Evolutionary conservation across 1,140 invertebrate genomes (phyloP).

Genomic region (Pseudomyrmex dendroicus): DNA sequence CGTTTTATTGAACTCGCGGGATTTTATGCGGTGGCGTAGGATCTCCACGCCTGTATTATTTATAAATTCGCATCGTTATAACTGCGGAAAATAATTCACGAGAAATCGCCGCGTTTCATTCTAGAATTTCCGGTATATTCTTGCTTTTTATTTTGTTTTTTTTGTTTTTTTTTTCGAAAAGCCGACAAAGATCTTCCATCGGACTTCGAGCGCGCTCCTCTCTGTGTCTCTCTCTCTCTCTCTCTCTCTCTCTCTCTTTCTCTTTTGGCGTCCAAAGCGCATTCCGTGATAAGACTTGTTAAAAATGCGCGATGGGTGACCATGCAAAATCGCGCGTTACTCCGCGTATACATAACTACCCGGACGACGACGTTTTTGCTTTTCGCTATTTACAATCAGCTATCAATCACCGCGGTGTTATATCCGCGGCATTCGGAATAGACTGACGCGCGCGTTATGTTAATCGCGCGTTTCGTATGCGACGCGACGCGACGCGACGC

Average conservation of each 20-base stretch:
- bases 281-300: conserved; percentile 43
- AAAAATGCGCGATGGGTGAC: conserved; percentile 48
- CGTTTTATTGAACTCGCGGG: conserved; percentile 62
- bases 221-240: too few relatives aligned
- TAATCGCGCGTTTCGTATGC: conserved; percentile 76
- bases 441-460: conserved; percentile 65
- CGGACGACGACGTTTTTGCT: conserved; percentile 29
- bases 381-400: conserved; percentile 63
- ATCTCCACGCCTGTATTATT: background rate
- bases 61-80: conserved; percentile 11
- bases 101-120: background rate
- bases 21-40: conserved; percentile 54
- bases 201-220: too few relatives aligned
- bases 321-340: conserved; percentile 38
- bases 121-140: too few relatives aligned
- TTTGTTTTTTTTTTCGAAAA: too few relatives aligned
- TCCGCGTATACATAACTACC: background rate
- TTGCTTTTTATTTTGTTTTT: too few relatives aligned
- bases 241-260: conserved; percentile 6
- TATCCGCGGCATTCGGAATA: conserved; percentile 64
- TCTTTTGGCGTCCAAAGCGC: conserved; percentile 47
- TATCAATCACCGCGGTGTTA: conserved; percentile 61
- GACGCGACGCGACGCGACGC: conserved; percentile 63
- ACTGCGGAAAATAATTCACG: background rate
- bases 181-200: too few relatives aligned